Conservation (phyloP, 2,888 invertebrate genomes). For the Drosophila conformis region DNA sequence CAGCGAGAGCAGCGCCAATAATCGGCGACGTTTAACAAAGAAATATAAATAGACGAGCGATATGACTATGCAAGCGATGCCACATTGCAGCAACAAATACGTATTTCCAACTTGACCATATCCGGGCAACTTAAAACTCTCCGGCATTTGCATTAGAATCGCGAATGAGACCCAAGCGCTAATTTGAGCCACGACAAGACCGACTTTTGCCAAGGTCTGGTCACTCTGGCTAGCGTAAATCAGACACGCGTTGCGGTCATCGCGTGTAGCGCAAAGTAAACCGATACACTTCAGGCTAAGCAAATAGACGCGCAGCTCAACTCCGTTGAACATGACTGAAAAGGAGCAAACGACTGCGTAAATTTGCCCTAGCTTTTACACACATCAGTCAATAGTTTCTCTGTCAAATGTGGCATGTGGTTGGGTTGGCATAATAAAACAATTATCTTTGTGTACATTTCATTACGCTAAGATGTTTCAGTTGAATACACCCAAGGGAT, state of each 20-base stretch:
- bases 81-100: slow-evolving; percentile 45
- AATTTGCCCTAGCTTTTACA: neutral
- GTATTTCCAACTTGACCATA: slow-evolving; percentile 66
- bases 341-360: slow-evolving; percentile 17
- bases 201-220: slow-evolving; percentile 13
- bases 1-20: slow-evolving; percentile 36
- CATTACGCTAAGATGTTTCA: slow-evolving; percentile 8
- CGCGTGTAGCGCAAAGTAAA: slow-evolving; percentile 48
- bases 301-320: slow-evolving; percentile 65
- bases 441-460: slow-evolving; percentile 10
- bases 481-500: slow-evolving; percentile 5
- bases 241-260: neutral
- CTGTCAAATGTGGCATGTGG: neutral
- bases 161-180: slow-evolving; percentile 36
- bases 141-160: slow-evolving; percentile 20
- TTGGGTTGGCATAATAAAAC: neutral
- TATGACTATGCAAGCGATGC: slow-evolving; percentile 50
- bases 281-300: slow-evolving; percentile 65
- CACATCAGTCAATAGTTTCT: slow-evolving; percentile 14
- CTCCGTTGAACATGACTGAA: slow-evolving; percentile 55
- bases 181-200: slow-evolving; percentile 37
- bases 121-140: slow-evolving; percentile 9
- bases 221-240: slow-evolving; percentile 31
- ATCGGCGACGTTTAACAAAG: slow-evolving; percentile 41
- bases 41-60: slow-evolving; percentile 54